These are phyloP conservation scores for Chelonia mydas DNA, from an alignment of 2,797 vertebrate genomes.

Conservation along the genomic window DNA sequence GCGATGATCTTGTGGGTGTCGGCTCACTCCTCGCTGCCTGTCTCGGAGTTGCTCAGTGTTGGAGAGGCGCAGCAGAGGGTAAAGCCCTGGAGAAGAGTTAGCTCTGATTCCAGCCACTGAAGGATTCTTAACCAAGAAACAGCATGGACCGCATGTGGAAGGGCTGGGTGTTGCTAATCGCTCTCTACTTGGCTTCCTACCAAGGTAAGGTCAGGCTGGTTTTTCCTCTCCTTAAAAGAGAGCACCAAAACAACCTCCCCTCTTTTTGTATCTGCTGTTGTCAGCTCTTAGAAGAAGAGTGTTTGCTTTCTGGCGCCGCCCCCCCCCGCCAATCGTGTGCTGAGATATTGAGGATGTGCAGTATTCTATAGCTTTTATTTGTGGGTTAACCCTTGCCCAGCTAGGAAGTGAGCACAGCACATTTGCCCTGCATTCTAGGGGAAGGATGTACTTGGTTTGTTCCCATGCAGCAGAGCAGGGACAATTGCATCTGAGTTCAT, in stretches of 20 bases:
- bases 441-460: neutral
- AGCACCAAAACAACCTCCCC: neutral
- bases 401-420: accelerated
- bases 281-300: neutral
- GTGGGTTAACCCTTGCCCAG: neutral
- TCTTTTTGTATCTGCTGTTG: too few relatives aligned
- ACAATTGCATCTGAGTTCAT: neutral
- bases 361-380: neutral
- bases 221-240: neutral
- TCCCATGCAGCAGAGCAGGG: accelerated
- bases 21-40: slow-evolving; percentile 46
- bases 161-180: slow-evolving; percentile 73
- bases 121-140: slow-evolving; percentile 41
- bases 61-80: slow-evolving; percentile 49
- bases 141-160: slow-evolving; percentile 65
- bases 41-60: slow-evolving; percentile 63
- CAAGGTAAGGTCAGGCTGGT: slow-evolving; percentile 78
- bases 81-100: neutral
- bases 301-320: accelerated
- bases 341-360: neutral
- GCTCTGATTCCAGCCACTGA: neutral
- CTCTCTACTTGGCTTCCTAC: slow-evolving; percentile 73
- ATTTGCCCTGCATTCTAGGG: neutral
- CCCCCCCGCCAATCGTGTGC: too few relatives aligned
- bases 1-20: slow-evolving; percentile 66